Evolutionary conservation across 2,113 vertebrate genomes (phyloP).

Genomic region (Cavia aperea): DNA sequence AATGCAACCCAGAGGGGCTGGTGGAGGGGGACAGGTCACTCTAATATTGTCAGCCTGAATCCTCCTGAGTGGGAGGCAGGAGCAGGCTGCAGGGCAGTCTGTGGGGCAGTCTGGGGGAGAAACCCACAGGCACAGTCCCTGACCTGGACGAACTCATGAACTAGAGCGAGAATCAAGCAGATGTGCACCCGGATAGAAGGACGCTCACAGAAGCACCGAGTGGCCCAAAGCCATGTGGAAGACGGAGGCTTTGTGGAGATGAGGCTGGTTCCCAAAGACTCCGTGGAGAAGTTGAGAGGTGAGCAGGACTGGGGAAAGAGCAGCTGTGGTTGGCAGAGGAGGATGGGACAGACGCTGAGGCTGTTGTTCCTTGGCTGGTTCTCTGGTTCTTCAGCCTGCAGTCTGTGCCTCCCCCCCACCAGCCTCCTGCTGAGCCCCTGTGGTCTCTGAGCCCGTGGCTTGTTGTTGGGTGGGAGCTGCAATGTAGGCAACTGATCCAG

Average conservation of each 20-base stretch:
- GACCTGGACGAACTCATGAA: background rate
- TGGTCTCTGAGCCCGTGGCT: background rate
- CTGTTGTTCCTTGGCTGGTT: no score
- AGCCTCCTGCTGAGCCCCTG: background rate
- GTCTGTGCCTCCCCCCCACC: background rate
- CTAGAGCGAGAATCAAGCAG: background rate
- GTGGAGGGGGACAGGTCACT: background rate
- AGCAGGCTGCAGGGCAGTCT: no score
- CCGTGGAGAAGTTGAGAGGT: fast-evolving
- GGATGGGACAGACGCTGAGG: no score
- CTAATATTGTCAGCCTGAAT: background rate
- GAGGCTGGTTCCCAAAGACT: background rate
- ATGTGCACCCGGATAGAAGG: background rate
- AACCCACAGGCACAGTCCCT: no score
- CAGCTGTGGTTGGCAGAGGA: background rate
- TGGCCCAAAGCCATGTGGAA: fast-evolving
- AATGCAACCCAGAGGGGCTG: background rate
- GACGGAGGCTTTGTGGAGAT: no score
- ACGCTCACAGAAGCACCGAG: background rate
- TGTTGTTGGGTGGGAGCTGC: background rate
- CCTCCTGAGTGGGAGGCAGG: background rate
- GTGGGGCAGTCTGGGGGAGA: background rate
- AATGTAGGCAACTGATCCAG: background rate
- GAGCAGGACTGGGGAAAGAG: background rate
- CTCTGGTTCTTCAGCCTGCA: background rate